These are phyloP conservation scores for Hemicentrotus pulcherrimus DNA, from an alignment of 35 echinoderm and acorn worm species.

Conservation along the genomic window DNA sequence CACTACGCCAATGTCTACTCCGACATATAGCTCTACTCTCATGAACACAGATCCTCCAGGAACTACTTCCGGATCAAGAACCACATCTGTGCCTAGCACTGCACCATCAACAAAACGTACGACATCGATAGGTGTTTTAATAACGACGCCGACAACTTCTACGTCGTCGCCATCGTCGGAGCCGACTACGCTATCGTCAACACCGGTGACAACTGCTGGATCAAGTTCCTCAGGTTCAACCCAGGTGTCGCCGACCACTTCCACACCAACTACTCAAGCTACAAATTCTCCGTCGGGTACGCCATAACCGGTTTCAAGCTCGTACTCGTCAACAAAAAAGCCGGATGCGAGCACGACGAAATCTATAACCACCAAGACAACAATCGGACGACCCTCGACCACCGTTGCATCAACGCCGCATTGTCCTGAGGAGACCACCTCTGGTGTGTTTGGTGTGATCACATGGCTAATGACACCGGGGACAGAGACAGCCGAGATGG, in stretches of 20 bases:
- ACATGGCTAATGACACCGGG: conserved; percentile 18
- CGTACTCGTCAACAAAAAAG: not conserved
- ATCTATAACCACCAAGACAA: not conserved
- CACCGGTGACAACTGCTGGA: not conserved
- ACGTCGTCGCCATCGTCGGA: not conserved
- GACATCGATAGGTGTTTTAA: not conserved
- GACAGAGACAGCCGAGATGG: not conserved
- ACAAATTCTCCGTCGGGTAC: not conserved
- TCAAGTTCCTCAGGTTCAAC: not conserved
- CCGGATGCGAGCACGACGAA: not conserved
- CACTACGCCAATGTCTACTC: not conserved
- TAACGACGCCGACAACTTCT: not conserved
- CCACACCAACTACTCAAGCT: not conserved
- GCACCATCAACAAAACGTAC: not conserved
- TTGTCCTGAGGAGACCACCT: conserved; percentile 39
- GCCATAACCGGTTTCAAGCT: not conserved
- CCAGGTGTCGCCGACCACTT: not conserved
- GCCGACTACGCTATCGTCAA: not conserved
- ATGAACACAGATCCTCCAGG: not conserved
- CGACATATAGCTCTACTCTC: not conserved
- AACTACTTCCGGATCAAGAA: not conserved
- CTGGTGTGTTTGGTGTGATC: conserved; percentile 20
- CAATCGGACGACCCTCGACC: not conserved
- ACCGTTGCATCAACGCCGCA: not conserved
- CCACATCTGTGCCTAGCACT: not conserved